phyloP scores from a whole-genome alignment of 2,888 invertebrate species.

The Homarus gammarus region DNA sequence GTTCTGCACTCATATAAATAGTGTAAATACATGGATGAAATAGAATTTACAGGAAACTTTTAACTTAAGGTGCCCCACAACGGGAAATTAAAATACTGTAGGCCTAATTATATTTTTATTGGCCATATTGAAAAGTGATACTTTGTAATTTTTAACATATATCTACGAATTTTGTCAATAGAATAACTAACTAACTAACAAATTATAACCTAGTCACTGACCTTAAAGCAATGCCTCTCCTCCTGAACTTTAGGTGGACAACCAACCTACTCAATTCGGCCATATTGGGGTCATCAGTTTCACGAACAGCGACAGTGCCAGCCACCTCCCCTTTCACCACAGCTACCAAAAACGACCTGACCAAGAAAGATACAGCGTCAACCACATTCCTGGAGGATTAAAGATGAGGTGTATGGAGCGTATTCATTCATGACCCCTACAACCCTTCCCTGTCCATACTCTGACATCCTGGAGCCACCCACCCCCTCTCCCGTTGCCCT shows the following conservation, averaged over 20 bases:
- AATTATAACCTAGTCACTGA: neutral
- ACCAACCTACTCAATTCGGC: constrained; percentile 26
- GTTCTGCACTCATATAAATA: too few relatives aligned
- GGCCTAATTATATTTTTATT: too few relatives aligned
- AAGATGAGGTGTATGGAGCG: neutral
- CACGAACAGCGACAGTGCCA: neutral
- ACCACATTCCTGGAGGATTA: neutral
- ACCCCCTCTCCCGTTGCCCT: neutral
- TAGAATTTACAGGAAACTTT: too few relatives aligned
- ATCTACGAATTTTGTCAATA: too few relatives aligned
- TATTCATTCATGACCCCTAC: neutral
- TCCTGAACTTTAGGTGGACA: constrained; percentile 25
- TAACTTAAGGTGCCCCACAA: too few relatives aligned
- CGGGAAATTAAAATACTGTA: too few relatives aligned
- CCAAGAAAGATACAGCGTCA: neutral
- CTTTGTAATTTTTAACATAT: too few relatives aligned
- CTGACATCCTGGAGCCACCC: too few relatives aligned
- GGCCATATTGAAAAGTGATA: too few relatives aligned
- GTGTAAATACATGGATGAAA: too few relatives aligned
- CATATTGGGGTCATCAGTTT: neutral
- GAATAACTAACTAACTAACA: too few relatives aligned
- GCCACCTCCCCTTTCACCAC: neutral
- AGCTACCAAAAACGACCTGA: constrained; percentile 16
- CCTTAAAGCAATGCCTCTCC: constrained; percentile 10
- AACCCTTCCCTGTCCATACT: neutral